phyloP scores from a whole-genome alignment of 2,797 vertebrate genomes.

The Arctocebus calabarensis region DNA sequence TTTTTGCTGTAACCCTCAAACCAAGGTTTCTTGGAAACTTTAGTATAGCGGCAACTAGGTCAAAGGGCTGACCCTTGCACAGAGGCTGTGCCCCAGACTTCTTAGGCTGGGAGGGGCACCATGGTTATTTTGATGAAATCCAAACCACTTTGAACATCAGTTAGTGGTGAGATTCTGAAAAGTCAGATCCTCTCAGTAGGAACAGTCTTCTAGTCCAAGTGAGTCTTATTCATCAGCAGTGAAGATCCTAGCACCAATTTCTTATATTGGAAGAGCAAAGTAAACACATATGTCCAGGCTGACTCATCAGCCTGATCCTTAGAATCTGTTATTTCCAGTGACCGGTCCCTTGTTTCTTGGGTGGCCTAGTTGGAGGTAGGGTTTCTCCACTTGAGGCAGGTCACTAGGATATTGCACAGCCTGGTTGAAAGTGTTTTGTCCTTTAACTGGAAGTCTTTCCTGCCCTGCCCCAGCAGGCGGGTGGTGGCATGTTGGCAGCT shows the following conservation, averaged over 20 bases:
- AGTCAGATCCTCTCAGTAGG: rapidly evolving
- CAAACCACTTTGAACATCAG: neutral
- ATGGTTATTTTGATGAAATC: constrained; percentile 47
- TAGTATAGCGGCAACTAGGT: neutral
- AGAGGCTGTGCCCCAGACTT: neutral
- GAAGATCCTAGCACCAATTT: neutral
- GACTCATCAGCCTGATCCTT: neutral
- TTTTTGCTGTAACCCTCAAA: neutral
- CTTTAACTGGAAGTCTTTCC: constrained; percentile 60
- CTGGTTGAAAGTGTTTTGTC: neutral
- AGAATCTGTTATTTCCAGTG: neutral
- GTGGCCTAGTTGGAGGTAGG: neutral
- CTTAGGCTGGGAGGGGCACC: neutral
- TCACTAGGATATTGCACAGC: neutral
- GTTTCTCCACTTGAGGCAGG: neutral
- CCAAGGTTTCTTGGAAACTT: neutral
- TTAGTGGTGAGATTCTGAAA: neutral
- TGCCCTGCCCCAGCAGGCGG: constrained; percentile 77
- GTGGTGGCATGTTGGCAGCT: constrained; percentile 68
- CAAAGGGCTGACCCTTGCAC: neutral
- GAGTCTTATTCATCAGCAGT: neutral
- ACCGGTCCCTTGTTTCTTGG: neutral
- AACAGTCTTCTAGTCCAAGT: neutral
- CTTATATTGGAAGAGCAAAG: neutral
- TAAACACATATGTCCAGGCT: neutral